Evolutionary conservation across 2,113 vertebrate genomes (phyloP), one percentile per base, ranked within the genome.

Genomic region (Sminthopsis crassicaudata): DNA sequence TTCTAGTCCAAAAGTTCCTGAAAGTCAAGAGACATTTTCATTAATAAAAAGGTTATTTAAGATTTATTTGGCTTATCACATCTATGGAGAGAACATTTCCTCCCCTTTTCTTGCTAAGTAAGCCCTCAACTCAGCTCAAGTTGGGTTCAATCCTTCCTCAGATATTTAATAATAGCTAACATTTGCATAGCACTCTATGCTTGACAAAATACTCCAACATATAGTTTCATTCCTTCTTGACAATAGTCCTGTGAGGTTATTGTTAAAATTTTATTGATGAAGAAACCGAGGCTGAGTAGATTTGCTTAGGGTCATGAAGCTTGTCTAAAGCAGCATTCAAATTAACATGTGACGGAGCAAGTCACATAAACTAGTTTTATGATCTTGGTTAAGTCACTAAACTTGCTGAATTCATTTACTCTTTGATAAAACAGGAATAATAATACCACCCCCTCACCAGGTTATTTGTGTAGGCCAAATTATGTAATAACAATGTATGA

Each of bases 21-120:
- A 92, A 95, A 94, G 52, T 10, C 2, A 94, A 95, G 95, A 91
- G 24, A 90, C 92, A 36, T 48, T 50, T 93, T 93, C 55, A 14
- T 42, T 42, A 67, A 94, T 51, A 54, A 93, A 92, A 95, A 95
- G 4, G 0, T 4, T 53, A 11, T 12, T 57, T 27, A 90, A 46
- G 67, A 76, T n/a, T n/a, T 36, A 42, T 19, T 84, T 19, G 8
- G 23, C n/a, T 84, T 23, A 42, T 23, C 16, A 42, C n/a, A 42
- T 84, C 16, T 42, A 42, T 23, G 6, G 7, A 84, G 67, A 42
- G 42, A 84, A 84, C 67, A 42, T 0, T 84, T 84, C n/a, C n/a
- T 84, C 36, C n/a, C 19, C 12, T n/a, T 76, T 19, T 76, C 36
- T 76, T 76, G 30, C 1, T 76, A 36, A 76, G 30, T 14, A 76